Conservation (phyloP, 2,888 invertebrate genomes). For the Phalera bucephala region DNA sequence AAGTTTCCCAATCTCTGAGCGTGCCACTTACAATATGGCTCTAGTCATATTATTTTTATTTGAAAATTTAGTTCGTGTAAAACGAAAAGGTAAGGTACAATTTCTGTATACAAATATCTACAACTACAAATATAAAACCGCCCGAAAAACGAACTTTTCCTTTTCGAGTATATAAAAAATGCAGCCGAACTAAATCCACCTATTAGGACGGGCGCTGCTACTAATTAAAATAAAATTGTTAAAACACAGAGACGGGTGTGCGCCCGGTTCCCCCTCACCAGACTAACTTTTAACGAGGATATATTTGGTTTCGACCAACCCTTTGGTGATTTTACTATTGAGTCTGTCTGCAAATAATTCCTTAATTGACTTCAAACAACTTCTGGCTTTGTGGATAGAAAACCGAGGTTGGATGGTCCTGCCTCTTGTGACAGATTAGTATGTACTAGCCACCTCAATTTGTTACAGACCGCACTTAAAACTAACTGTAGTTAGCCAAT, state of each 20-base stretch:
- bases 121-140: too few species aligned
- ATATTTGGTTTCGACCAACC: conserved; percentile 80
- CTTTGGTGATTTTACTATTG: conserved; percentile 81
- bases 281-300: conserved; percentile 83
- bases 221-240: conserved; percentile 83
- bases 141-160: conserved; percentile 11
- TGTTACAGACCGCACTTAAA: conserved; percentile 17
- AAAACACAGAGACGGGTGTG: conserved; percentile 64
- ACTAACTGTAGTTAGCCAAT: too few species aligned
- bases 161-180: conserved; percentile 40
- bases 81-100: too few species aligned
- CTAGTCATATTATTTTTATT: too few species aligned
- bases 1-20: too few species aligned
- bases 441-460: conserved; percentile 29
- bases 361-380: conserved; percentile 80
- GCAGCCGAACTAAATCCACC: conserved; percentile 63
- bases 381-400: conserved; percentile 62
- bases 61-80: too few species aligned
- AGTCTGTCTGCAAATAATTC: conserved; percentile 80
- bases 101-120: too few species aligned
- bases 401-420: conserved; percentile 47
- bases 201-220: conserved; percentile 67
- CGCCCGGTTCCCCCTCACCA: conserved; percentile 51
- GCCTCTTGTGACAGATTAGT: conserved; percentile 22
- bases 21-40: too few species aligned